phyloP scores from a whole-genome alignment of 2,113 vertebrate genomes.

The Nanger granti region DNA sequence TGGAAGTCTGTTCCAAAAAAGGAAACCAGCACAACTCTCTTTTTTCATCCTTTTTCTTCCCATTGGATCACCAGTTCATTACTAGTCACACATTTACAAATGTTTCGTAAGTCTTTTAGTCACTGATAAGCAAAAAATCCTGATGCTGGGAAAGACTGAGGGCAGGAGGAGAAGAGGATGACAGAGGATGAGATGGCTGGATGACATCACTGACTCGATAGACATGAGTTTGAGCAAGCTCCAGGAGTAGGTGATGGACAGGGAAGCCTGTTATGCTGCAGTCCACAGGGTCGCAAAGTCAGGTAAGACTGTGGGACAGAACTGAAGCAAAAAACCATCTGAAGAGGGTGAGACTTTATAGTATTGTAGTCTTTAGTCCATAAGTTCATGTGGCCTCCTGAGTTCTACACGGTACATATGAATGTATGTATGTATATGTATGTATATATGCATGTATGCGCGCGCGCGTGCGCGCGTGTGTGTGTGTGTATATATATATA shows the following conservation, averaged over 20 bases:
- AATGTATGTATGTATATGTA: neutral
- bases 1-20: constrained; percentile 45
- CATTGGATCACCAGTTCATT: neutral
- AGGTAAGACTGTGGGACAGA: neutral
- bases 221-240: neutral
- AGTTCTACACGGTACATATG: neutral
- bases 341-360: neutral
- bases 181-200: neutral
- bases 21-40: constrained; percentile 5
- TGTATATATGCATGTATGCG: neutral
- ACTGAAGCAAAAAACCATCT: neutral
- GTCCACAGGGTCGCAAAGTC: neutral
- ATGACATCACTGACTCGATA: neutral
- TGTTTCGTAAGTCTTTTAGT: neutral
- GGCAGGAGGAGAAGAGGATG: neutral
- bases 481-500: too few relatives aligned
- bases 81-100: neutral
- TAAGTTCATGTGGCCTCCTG: neutral
- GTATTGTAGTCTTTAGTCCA: neutral
- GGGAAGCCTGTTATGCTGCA: neutral
- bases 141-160: neutral
- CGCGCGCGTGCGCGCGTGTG: too few relatives aligned
- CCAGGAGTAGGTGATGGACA: neutral
- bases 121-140: constrained; percentile 19
- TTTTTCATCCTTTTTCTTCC: neutral